A percentile compares a stretch with the other conserved stretches of the same genome.
Conservation (phyloP, 2,113 vertebrate species). For the Phodopus roborovskii region DNA sequence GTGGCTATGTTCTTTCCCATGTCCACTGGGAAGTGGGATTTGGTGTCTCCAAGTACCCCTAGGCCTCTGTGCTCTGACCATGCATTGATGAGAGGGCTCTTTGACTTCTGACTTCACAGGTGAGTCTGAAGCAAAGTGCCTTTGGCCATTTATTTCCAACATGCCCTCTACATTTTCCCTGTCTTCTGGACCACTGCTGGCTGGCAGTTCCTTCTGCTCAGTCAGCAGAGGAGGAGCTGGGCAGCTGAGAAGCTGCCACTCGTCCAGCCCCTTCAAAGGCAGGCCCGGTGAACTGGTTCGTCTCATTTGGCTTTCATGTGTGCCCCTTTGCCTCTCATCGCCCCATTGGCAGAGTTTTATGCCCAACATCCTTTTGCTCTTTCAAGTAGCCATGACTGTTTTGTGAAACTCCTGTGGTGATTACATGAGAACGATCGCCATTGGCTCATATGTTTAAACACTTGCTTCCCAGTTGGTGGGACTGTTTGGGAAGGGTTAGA, state of each 20-base stretch:
- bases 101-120: not conserved
- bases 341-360: constrained; percentile 46
- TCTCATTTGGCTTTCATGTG: not conserved
- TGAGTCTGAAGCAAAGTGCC: not conserved
- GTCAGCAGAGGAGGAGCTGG: not conserved
- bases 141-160: not conserved
- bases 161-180: not conserved
- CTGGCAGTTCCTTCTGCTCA: not conserved
- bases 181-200: not conserved
- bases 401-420: not conserved
- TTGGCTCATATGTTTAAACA: not conserved
- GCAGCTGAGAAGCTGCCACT: not conserved
- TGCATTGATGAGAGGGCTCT: not conserved
- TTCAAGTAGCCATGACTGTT: not conserved
- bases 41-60: not conserved
- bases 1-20: not conserved
- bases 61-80: not conserved
- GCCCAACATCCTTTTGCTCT: not conserved
- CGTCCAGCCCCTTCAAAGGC: accelerated
- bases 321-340: not conserved
- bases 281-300: accelerated
- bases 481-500: not conserved
- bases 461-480: not conserved
- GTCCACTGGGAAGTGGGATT: not conserved
- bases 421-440: not conserved